Evolutionary conservation across 2,888 invertebrate species (phyloP).

Genomic region (Erebia palarica): DNA sequence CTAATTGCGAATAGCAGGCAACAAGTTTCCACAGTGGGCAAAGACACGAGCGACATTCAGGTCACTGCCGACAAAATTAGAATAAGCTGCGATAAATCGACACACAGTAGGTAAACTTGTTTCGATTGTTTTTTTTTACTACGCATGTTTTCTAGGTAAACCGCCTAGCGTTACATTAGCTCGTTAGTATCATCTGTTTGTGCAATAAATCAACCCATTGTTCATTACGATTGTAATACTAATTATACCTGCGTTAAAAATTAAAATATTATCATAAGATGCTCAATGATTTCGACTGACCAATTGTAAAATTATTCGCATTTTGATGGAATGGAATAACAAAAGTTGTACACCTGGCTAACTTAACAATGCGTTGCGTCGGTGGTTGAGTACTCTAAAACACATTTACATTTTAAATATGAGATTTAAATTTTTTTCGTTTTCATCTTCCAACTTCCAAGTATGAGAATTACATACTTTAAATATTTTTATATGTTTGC

Average conservation of each 20-base stretch:
- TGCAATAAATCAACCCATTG: conserved; percentile 74
- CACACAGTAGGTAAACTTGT: conserved; percentile 39
- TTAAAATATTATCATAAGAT: conserved; percentile 59
- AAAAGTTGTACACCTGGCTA: background rate
- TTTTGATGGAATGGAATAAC: conserved; percentile 48
- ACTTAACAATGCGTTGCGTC: background rate
- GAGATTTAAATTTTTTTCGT: background rate
- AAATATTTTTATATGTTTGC: conserved; percentile 4
- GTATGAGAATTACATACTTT: conserved; percentile 1
- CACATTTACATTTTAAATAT: background rate
- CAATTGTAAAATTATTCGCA: conserved; percentile 68
- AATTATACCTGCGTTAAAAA: conserved; percentile 47
- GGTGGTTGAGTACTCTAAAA: background rate
- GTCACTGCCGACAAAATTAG: conserved; percentile 68
- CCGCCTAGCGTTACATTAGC: conserved; percentile 47
- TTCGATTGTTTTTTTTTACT: conserved; percentile 45
- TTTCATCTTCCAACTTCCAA: conserved; percentile 5
- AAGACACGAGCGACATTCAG: conserved; percentile 55
- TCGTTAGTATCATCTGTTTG: conserved; percentile 68
- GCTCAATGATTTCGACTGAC: conserved; percentile 82
- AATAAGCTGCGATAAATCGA: conserved; percentile 55
- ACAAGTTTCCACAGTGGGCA: conserved; percentile 24
- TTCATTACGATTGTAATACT: conserved; percentile 58
- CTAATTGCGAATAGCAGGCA: background rate
- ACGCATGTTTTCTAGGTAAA: conserved; percentile 48